Base-by-base conservation (phyloP, 30 jellyfish, hydroid and myxozoan species). In the Aurelia aurita complex sp. Pacific region DNA sequence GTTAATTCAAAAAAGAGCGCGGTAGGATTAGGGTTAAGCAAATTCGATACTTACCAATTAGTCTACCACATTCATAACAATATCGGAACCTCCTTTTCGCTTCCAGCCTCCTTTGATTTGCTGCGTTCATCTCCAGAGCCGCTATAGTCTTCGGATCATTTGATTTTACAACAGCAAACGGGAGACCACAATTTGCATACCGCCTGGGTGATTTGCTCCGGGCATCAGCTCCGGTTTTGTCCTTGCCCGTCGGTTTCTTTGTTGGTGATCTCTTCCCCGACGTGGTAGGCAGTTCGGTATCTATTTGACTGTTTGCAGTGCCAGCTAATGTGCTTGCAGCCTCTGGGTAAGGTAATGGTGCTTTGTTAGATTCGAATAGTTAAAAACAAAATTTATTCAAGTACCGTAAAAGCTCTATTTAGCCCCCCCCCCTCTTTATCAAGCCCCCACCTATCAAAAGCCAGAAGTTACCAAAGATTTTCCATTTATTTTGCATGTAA, bases 51-150 rank as follows among this genome's bases (percentile, higher is more conserved):
- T 2, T 64, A 91, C 98, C 98, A 19, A 86, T 67, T 7, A 80
- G 83, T 42, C 98, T 79, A 16, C 98, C 98, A 29, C 98, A 92
- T 57, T 87, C 97, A 71, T 92, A 87, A 62, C 98, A 92, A 55
- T 92, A 92, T 67, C 94, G 43, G 69, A 92, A 82, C 53, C 96
- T 80, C 80, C 94, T 86, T 64, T 83, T 86, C 55, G 91, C 88
- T 18, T 79, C 96, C 9, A 79, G 88, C 40, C 89, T 35, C 78
- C 86, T 68, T 46, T 86, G 87, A 69, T 86, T 86, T 66, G 83
- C 88, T 42, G 88, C 94, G 66, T 85, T 76, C 81, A 55, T 74
- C 43, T 64, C 94, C 19, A 85, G 82, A 7, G 94, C 88, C 3
- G 94, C 81, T 50, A 74, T 54, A 35, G 88, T 53, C 38, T 74